A percentile compares a stretch with the other conserved stretches of the same genome.
Conservation (phyloP, 2,888 invertebrate genomes). For the Imbricaverruca yamaguchii region DNA sequence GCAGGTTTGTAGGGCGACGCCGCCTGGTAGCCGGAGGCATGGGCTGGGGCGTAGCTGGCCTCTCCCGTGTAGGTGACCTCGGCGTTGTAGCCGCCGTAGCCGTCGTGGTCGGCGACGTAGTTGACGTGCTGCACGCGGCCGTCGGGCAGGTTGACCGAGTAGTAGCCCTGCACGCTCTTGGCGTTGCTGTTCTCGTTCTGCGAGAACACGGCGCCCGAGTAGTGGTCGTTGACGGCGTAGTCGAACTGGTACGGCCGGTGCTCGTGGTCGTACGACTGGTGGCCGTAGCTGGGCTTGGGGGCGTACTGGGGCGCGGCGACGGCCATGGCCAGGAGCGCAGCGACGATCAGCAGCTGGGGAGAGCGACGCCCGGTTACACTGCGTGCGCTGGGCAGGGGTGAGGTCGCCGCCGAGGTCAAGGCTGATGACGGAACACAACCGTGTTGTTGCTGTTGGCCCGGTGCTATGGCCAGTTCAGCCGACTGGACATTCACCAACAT, state of each 20-base stretch:
- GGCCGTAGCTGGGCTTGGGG: not conserved
- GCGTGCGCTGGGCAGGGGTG: not conserved
- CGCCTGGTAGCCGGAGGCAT: conserved; percentile 23
- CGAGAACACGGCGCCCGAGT: conserved; percentile 27
- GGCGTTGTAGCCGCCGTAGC: conserved; percentile 28
- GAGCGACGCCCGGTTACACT: no score
- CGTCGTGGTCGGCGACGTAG: conserved; percentile 28
- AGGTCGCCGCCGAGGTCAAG: no score
- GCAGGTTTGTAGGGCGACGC: conserved; percentile 26
- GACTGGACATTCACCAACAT: no score
- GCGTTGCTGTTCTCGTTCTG: conserved; percentile 26
- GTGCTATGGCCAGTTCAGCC: no score
- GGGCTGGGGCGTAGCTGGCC: conserved; percentile 27
- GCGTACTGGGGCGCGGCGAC: not conserved
- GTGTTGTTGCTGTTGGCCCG: no score
- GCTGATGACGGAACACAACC: no score
- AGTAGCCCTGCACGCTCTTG: conserved; percentile 29
- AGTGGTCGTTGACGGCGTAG: conserved; percentile 28
- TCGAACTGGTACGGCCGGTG: conserved; percentile 25
- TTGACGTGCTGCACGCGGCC: conserved; percentile 30
- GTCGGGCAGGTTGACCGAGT: conserved; percentile 31
- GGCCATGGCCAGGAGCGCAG: no score
- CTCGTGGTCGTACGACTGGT: conserved; percentile 14
- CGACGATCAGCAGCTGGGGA: no score
- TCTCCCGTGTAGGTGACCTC: conserved; percentile 30